Evolutionary conservation across 2,888 invertebrate species (phyloP), one percentile per base, ranked within the genome.

Genomic region (Erebia palarica): DNA sequence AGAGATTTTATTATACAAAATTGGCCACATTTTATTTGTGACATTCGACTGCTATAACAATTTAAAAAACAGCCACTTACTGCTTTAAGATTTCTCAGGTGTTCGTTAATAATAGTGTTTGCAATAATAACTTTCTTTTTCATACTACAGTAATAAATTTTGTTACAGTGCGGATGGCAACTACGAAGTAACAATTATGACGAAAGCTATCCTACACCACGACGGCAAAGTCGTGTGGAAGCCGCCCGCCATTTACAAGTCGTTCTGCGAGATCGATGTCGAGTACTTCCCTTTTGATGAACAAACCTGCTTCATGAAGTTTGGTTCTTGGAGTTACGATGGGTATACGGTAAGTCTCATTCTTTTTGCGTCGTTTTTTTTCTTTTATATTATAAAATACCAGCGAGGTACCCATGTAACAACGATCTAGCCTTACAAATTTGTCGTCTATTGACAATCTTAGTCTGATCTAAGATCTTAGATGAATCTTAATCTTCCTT

Each of bases 191-290:
- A 99, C 98, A 81, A 97, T 99, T 89, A 98, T 98, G 97, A 99
- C 99, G 78, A 99, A 99, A 94, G 99, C 98, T 77, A 98, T 98
- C 81, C 95, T 99, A 70, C 97, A 98, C 86, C 97, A 97, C 89
- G 97, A 97, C 78, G 99, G 99, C 36, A 97, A 96, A 89, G 98
- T 99, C 76, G 95, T 97, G 65, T 99, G 99, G 99, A 99, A 99
- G 88, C 99, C 99, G 55, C 99, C 99, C 18, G 99, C 99, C 85
- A 99, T 99, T 91, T 99, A 99, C 95, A 99, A 99, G 94, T 98
- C 98, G 81, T 98, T 98, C 91, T 98, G 98, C 86, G 98, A 98
- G 94, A 98, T 98, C 82, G 97, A 98, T 91, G 98, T 98, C 82
- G 97, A 98, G 90, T 98, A 97, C 90, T 98, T 98, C 90, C 98